These are phyloP conservation scores for Bos indicus DNA, from an alignment of 2,113 vertebrate genomes.

Conservation along the genomic window DNA sequence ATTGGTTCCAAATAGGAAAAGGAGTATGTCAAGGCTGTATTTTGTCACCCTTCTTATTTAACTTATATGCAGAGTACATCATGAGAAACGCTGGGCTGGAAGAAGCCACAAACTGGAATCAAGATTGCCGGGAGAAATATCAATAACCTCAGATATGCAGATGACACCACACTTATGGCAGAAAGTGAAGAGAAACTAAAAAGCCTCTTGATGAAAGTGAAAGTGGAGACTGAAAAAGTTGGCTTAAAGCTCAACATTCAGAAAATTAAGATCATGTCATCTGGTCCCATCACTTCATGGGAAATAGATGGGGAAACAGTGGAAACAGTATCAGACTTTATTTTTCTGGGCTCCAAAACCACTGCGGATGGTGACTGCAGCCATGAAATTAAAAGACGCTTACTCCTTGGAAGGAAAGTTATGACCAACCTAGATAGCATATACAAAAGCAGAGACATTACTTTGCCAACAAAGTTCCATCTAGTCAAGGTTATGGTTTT, in stretches of 20 bases:
- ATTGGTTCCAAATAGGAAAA: background rate
- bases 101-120: background rate
- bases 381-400: background rate
- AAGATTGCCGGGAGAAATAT: background rate
- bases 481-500: background rate
- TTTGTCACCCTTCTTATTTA: background rate
- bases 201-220: background rate
- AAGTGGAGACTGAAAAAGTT: background rate
- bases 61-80: background rate
- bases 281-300: background rate
- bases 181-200: background rate
- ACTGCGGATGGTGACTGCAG: background rate
- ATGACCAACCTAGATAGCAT: background rate
- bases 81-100: background rate
- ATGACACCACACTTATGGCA: background rate
- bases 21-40: background rate
- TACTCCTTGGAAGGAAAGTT: background rate
- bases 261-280: background rate
- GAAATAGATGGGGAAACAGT: background rate
- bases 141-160: background rate
- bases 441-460: background rate
- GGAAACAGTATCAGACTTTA: background rate
- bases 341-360: background rate
- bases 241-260: background rate
- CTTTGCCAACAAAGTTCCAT: background rate